Conservation (phyloP, 2,797 vertebrate genomes). For the Heterohyrax brucei region DNA sequence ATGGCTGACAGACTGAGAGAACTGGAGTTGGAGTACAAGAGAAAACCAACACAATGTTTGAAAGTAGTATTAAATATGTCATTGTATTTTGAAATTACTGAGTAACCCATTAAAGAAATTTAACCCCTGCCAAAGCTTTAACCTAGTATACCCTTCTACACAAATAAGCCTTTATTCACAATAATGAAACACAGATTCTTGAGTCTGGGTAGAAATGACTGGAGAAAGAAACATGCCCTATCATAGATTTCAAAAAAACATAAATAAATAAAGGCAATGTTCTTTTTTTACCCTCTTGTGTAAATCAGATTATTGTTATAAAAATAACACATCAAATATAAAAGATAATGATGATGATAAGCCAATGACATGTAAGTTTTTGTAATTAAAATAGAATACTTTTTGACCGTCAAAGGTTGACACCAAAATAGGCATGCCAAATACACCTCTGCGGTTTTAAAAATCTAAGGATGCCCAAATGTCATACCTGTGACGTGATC, state of each 20-base stretch:
- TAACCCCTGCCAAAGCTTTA: not conserved
- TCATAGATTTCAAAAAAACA: not conserved
- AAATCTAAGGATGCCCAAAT: not conserved
- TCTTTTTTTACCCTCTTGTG: not conserved
- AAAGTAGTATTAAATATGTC: not conserved
- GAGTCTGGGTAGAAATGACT: not conserved
- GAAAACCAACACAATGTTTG: not conserved
- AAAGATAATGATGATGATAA: not conserved
- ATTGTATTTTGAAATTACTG: not conserved
- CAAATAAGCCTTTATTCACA: slow-evolving; percentile 24
- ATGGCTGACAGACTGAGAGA: not conserved
- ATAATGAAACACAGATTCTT: slow-evolving; percentile 27
- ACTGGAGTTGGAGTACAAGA: not conserved
- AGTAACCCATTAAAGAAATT: not conserved
- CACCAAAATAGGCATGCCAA: not conserved
- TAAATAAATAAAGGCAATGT: not conserved
- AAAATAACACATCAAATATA: not conserved
- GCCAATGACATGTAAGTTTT: not conserved
- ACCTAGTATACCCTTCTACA: not conserved
- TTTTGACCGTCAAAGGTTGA: not conserved
- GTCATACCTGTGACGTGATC: not conserved
- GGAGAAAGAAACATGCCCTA: not conserved
- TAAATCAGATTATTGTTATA: not conserved
- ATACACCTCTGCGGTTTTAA: not conserved
- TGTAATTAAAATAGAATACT: not conserved